phyloP scores from a whole-genome alignment of 1,140 invertebrate genomes.

The Solenopsis invicta region DNA sequence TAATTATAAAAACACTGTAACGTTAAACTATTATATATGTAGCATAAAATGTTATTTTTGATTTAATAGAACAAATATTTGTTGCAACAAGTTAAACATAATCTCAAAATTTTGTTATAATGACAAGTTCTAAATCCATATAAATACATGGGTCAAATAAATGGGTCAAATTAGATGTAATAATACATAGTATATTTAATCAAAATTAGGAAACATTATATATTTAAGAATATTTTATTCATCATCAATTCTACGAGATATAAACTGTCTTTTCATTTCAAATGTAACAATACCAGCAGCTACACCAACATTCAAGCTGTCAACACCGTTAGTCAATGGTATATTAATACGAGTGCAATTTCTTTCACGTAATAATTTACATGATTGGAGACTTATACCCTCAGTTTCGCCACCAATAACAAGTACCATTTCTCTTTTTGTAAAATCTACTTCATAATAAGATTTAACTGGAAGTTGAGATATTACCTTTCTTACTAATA shows the following conservation, averaged over 20 bases:
- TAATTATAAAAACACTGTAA: too few relatives aligned
- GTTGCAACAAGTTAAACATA: background rate
- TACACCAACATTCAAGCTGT: conserved; percentile 94
- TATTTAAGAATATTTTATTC: conserved; percentile 51
- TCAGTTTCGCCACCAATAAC: conserved; percentile 96
- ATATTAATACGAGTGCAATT: conserved; percentile 91
- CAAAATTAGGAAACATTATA: background rate
- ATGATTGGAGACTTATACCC: conserved; percentile 91
- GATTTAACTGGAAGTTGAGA: conserved; percentile 87
- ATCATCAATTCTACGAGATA: conserved; percentile 40
- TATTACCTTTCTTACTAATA: conserved; percentile 54
- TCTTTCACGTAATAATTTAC: conserved; percentile 68
- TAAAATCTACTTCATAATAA: conserved; percentile 89
- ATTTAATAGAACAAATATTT: background rate
- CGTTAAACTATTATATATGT: too few relatives aligned
- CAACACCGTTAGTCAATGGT: conserved; percentile 92
- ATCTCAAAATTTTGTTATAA: background rate
- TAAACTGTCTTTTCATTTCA: conserved; percentile 92
- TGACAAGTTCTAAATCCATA: background rate
- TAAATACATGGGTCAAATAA: background rate
- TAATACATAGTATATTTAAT: background rate
- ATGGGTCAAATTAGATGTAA: background rate
- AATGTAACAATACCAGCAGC: conserved; percentile 94
- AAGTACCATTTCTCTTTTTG: conserved; percentile 87
- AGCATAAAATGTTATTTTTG: too few relatives aligned